Conservation (phyloP, 2,888 invertebrate genomes). For the Schizotus pectinicornis region DNA sequence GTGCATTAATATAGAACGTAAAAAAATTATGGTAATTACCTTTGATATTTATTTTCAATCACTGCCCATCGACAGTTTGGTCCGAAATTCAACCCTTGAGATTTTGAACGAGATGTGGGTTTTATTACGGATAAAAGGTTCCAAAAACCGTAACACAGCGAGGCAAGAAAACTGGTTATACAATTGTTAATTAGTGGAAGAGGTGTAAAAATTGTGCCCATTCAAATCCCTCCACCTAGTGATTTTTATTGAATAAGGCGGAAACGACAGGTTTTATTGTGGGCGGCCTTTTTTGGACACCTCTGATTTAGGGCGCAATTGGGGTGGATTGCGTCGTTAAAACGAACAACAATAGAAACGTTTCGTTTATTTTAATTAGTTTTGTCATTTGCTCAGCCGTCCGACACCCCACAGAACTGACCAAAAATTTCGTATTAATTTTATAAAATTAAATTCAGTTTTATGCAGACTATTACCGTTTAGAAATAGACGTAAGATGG, state of each 20-base stretch:
- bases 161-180: slow-evolving; percentile 46
- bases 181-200: slow-evolving; percentile 51
- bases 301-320: slow-evolving; percentile 18
- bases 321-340: slow-evolving; percentile 5
- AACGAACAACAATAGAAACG: not conserved
- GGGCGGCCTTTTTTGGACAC: slow-evolving; percentile 4
- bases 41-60: slow-evolving; percentile 31
- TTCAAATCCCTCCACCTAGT: slow-evolving; percentile 27
- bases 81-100: slow-evolving; percentile 11
- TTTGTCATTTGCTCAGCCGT: not conserved
- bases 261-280: slow-evolving; percentile 23
- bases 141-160: slow-evolving; percentile 7
- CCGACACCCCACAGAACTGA: too few relatives aligned
- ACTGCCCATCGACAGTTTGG: slow-evolving; percentile 11
- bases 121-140: slow-evolving; percentile 16
- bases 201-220: slow-evolving; percentile 49
- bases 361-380: slow-evolving; percentile 3
- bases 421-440: too few relatives aligned
- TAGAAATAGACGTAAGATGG: too few relatives aligned
- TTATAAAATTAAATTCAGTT: too few relatives aligned
- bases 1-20: slow-evolving; percentile 52
- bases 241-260: slow-evolving; percentile 3
- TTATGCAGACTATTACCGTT: too few relatives aligned
- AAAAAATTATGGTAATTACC: slow-evolving; percentile 51
- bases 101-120: slow-evolving; percentile 17